Base-by-base conservation (phyloP, 2,888 invertebrate genomes). In the Scaptomyza flava region DNA sequence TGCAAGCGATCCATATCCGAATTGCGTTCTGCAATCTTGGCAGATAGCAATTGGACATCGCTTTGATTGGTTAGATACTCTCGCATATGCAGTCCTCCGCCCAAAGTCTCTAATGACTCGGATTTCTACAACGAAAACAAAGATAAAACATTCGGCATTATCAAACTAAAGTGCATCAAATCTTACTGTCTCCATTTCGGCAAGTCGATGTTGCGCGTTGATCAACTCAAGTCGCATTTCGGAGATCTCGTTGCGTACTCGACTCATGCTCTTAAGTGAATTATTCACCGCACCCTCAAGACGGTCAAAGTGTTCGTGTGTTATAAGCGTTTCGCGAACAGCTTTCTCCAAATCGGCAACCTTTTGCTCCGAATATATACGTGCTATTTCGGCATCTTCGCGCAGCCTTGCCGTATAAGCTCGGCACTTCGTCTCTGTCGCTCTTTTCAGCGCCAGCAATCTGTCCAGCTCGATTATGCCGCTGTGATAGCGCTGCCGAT, bases 21-120 rank as follows among this genome's bases (percentile, higher is more conserved):
- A 27, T 53, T 41, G 14, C 45, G 70, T 0, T 83, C 78, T 76
- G 31, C 5, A 17, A 84, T 65, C 43, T 81, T 81, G 0, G 4
- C 1, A 1, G 0, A 0, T 1, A 81, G 23, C 1, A 30, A 0
- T 4, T 58, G 14, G 0, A 34, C 42, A 0, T 59, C 47, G 1
- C 31, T 14, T 14, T 67, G 64, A 2, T 51, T 47, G 5, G 51
- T 0, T 0, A 78, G 9, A 62, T 68, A 81, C 0, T 79, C 77
- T 0, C 36, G 45, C 50, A 81, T 46, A 6, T 31, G 34, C 6
- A 76, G 36, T 6, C 73, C 76, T 7, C 43, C 11, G 3, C 57
- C 77, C 4, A 75, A 11, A 36, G 58, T 43, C 11, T 75, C 72
- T 7, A 77, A 17, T 17, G 30, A 12, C 0, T 70, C 50, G 0